phyloP scores from a whole-genome alignment of 2,888 invertebrate genomes.

The Allophyes oxyacanthae region DNA sequence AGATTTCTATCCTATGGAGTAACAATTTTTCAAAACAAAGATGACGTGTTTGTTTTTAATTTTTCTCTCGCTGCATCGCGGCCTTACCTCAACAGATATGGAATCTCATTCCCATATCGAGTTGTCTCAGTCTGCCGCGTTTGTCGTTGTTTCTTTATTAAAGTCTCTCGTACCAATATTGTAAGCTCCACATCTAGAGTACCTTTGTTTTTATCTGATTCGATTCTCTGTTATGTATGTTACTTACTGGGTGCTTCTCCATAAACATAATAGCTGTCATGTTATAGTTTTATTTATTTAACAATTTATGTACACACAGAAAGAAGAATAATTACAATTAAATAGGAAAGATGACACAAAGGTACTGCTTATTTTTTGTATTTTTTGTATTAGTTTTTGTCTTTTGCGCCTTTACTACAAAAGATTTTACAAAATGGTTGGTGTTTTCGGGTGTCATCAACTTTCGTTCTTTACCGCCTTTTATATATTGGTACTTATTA shows the following conservation, averaged over 20 bases:
- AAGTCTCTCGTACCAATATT: no score
- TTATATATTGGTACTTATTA: no score
- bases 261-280: background rate
- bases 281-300: background rate
- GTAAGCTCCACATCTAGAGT: slow-evolving; percentile 5
- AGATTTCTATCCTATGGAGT: no score
- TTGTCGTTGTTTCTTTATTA: no score
- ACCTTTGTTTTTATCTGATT: slow-evolving; percentile 3
- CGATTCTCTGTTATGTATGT: slow-evolving; percentile 9
- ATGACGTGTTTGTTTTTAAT: no score
- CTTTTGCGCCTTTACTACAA: background rate
- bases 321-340: no score
- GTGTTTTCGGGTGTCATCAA: background rate
- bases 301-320: background rate
- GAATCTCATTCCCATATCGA: background rate
- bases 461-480: no score
- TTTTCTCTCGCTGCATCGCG: background rate
- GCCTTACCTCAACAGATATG: background rate
- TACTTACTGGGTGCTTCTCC: background rate
- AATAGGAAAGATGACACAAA: no score
- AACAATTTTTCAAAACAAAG: no score
- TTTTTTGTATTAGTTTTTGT: background rate
- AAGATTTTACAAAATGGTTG: background rate
- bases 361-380: no score
- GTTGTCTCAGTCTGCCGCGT: background rate